Conservation (phyloP, 2,797 vertebrate genomes). For the Limnodromus scolopaceus region DNA sequence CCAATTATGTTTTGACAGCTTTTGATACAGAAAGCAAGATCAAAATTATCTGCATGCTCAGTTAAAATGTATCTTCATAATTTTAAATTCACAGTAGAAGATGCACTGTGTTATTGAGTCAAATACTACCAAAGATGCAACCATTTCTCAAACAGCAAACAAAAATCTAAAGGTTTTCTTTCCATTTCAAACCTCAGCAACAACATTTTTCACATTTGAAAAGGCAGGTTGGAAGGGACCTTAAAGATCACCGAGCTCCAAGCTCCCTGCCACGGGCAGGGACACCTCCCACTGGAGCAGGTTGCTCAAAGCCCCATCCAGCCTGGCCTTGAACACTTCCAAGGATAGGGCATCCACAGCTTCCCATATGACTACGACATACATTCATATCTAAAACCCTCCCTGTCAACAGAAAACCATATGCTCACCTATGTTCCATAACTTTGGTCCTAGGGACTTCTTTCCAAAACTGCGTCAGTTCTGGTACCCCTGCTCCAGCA, state of each 20-base stretch:
- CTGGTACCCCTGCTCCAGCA: constrained; percentile 77
- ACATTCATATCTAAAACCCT: background rate
- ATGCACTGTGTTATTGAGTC: background rate
- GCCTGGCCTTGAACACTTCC: too few species aligned
- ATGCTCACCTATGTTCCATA: constrained; percentile 90
- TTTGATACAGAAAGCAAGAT: background rate
- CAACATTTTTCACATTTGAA: background rate
- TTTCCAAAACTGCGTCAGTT: constrained; percentile 94
- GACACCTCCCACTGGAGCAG: too few species aligned
- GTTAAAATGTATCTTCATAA: background rate
- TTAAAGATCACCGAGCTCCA: too few species aligned
- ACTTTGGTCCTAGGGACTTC: constrained; percentile 89
- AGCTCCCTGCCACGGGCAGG: too few species aligned
- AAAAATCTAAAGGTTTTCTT: background rate
- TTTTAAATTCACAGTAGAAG: background rate
- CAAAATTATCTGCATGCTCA: background rate
- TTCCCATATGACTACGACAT: too few species aligned
- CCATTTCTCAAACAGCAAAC: background rate
- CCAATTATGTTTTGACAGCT: background rate
- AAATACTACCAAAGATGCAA: background rate
- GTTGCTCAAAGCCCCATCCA: too few species aligned
- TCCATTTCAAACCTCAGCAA: background rate
- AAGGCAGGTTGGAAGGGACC: background rate
- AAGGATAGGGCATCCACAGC: too few species aligned
- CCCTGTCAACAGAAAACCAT: background rate